Base-by-base conservation (phyloP, 1,140 invertebrate species). In the Mamestra configurata region DNA sequence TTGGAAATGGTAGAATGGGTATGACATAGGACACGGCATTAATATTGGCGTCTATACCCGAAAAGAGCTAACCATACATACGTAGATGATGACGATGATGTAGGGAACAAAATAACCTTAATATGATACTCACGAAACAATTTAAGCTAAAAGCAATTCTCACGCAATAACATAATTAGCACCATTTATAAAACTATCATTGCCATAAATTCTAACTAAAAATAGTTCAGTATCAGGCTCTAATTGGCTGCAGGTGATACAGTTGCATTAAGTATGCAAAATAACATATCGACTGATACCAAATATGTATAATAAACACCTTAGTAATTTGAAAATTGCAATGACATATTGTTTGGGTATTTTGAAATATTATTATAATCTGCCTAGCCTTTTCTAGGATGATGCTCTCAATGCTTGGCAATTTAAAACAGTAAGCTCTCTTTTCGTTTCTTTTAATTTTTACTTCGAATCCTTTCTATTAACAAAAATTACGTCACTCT, bases 211-310 rank as follows among this genome's bases (percentile, higher is more conserved):
- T 70, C 66, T 70, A 49, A 70, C 31, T 40, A 70, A 24, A 70
- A 46, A 70, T 70, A 70, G 66, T 49, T 43, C 4, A 46, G 43
- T 46, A 20, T 43, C 40, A 27, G 13, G 22, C 66, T 49, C 40
- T 70, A 70, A 70, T 70, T 70, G 66, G 66, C 66, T 43, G 66
- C 66, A 70, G 66, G 66, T 70, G 66, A 70, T 70, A 46, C 40
- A 70, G 20, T 70, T 46, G 43, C 40, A 46, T 70, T 49, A 40
- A 20, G 20, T 70, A 46, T 46, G 20, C 66, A 70, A 70, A 40
- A 27, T 70, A 49, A 20, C 22, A 5, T 70, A 70, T 43, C 24
- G 20, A 49, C 10, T 64, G 27, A 1, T 11, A n/a, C n/a, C n/a
- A n/a, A n/a, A n/a, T n/a, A 49, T n/a, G 11, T 35, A 13, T 46